Evolutionary conservation across 53 echinoderm and acorn worm species (phyloP).

Genomic region (Zoroaster sp.): DNA sequence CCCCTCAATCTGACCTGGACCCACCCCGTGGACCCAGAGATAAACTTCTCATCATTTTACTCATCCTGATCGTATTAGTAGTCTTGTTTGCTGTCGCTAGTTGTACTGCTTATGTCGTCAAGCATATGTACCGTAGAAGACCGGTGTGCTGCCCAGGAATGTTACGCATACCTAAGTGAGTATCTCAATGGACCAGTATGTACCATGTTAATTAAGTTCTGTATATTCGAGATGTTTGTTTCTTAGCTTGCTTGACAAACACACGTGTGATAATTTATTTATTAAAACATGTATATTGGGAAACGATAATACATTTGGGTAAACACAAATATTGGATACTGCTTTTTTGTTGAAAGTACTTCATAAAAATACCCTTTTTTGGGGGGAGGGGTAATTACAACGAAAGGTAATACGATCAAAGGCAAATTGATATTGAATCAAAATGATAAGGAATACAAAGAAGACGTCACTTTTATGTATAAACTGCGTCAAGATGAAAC

Average conservation of each 20-base stretch:
- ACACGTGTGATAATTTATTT: too few relatives aligned
- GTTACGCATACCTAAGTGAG: background rate
- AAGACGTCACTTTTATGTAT: too few relatives aligned
- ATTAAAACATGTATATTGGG: too few relatives aligned
- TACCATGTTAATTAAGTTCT: background rate
- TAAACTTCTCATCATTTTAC: slow-evolving; percentile 4
- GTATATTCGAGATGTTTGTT: background rate
- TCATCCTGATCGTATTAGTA: background rate
- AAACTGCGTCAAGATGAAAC: too few relatives aligned
- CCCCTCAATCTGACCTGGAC: background rate
- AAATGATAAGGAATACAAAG: too few relatives aligned
- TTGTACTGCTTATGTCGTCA: background rate
- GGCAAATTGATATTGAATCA: too few relatives aligned
- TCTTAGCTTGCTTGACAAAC: background rate
- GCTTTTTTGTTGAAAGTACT: too few relatives aligned
- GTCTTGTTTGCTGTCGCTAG: slow-evolving; percentile 29
- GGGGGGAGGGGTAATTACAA: too few relatives aligned
- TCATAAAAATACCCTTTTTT: too few relatives aligned
- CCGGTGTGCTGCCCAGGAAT: background rate
- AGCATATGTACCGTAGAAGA: background rate
- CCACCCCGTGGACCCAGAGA: background rate
- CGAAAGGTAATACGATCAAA: too few relatives aligned
- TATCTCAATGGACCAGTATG: background rate
- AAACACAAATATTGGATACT: too few relatives aligned
- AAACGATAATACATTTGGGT: too few relatives aligned